Evolutionary conservation across 2,797 vertebrate genomes (phyloP).

Genomic region (Manis crassicaudata): DNA sequence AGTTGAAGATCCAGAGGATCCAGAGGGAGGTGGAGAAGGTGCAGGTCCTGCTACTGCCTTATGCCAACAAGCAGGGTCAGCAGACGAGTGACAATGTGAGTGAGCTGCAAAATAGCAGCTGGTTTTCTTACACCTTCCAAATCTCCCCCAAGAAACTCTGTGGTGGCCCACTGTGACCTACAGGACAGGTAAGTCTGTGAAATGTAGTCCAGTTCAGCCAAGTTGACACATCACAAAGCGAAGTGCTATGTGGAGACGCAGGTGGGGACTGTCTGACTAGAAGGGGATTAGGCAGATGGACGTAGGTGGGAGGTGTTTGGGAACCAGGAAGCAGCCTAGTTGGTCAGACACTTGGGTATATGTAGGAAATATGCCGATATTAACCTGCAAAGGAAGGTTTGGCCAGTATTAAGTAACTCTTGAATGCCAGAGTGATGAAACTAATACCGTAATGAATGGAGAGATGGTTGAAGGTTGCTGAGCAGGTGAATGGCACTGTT

Average conservation of each 20-base stretch:
- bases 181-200: neutral
- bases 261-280: neutral
- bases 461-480: slow-evolving; percentile 33
- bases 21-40: neutral
- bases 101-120: neutral
- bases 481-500: slow-evolving; percentile 43
- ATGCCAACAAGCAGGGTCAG: neutral
- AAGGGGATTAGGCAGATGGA: neutral
- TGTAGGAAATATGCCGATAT: neutral
- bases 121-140: neutral
- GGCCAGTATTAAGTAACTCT: neutral
- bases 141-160: neutral
- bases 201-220: slow-evolving; percentile 7
- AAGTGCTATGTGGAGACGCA: neutral
- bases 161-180: neutral
- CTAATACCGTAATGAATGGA: slow-evolving; percentile 17
- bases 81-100: neutral
- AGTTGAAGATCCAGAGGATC: neutral
- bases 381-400: neutral
- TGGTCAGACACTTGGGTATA: neutral
- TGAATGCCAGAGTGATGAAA: neutral
- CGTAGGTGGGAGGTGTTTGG: neutral
- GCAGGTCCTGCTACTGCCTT: neutral
- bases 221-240: neutral
- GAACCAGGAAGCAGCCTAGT: neutral